Evolutionary conservation across 1,140 invertebrate genomes (phyloP).

Genomic region (Palaemon carinicauda): DNA sequence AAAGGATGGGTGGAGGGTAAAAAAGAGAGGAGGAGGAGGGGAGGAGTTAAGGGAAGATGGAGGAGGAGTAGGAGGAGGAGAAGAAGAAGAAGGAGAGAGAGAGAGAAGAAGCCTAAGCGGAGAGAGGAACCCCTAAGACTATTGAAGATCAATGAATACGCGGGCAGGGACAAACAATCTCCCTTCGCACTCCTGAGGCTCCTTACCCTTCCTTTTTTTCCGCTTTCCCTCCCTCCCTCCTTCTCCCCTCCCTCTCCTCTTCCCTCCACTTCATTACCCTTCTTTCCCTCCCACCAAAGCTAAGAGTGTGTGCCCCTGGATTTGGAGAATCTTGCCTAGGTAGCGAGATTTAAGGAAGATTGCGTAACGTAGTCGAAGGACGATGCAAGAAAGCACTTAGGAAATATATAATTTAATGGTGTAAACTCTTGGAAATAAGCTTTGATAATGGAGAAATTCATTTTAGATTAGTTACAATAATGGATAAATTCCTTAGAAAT

Average conservation of each 20-base stretch:
- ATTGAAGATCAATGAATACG: constrained; percentile 36
- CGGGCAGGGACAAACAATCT: constrained; percentile 1
- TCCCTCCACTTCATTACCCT: too few relatives aligned
- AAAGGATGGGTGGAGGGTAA: background rate
- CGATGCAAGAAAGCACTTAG: too few relatives aligned
- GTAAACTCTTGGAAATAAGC: too few relatives aligned
- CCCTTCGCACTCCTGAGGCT: background rate
- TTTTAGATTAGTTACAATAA: too few relatives aligned
- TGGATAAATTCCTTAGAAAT: too few relatives aligned
- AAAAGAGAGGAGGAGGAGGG: background rate
- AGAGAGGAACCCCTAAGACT: background rate
- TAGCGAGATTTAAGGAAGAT: too few relatives aligned
- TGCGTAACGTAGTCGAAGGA: too few relatives aligned
- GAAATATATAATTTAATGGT: too few relatives aligned
- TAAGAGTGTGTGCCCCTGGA: too few relatives aligned
- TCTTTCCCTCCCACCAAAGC: too few relatives aligned
- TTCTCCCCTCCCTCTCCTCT: background rate
- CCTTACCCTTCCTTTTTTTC: background rate
- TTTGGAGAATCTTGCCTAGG: too few relatives aligned
- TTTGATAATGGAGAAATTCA: too few relatives aligned
- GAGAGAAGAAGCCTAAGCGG: background rate
- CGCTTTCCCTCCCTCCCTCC: background rate
- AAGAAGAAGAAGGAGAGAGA: background rate
- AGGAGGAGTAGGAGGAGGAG: background rate
- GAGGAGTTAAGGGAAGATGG: background rate